Evolutionary conservation across 2,797 vertebrate species (phyloP).

Genomic region (Pseudotriccus pelzelni): DNA sequence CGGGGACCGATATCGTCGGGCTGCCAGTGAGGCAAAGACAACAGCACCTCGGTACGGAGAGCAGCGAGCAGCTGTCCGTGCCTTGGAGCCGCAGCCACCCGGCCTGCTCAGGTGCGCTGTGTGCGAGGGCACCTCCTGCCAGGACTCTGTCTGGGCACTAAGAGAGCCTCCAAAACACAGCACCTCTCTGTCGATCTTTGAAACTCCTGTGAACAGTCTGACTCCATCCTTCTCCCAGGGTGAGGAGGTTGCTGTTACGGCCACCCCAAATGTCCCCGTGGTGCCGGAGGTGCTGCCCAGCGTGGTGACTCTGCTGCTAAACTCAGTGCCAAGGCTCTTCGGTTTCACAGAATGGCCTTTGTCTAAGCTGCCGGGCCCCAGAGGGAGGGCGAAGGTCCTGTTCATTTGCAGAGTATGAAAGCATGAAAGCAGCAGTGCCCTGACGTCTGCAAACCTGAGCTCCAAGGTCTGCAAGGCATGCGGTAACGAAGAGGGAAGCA

Average conservation of each 20-base stretch:
- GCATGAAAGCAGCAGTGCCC: neutral
- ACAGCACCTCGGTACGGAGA: too few species aligned
- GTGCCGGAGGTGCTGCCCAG: neutral
- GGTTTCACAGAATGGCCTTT: neutral
- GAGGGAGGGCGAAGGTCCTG: neutral
- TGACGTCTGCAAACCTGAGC: fast-evolving
- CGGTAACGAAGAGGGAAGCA: too few species aligned
- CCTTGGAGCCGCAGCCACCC: too few species aligned
- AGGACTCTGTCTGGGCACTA: neutral
- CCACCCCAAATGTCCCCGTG: fast-evolving
- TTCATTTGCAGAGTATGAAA: neutral
- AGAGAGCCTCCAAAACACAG: neutral
- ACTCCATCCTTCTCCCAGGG: neutral
- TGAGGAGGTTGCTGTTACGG: neutral
- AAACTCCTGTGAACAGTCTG: neutral
- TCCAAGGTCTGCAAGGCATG: neutral
- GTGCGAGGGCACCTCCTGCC: neutral
- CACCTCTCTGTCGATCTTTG: too few species aligned
- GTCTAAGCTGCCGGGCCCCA: neutral
- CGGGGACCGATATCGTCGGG: too few species aligned
- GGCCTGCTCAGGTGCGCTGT: too few species aligned
- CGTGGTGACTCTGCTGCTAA: too few species aligned
- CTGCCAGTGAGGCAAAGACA: too few species aligned
- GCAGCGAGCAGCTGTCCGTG: too few species aligned
- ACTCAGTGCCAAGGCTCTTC: neutral